These are phyloP conservation scores for Lordiphosa mommai DNA, from an alignment of 1,140 invertebrate species.

Conservation along the genomic window DNA sequence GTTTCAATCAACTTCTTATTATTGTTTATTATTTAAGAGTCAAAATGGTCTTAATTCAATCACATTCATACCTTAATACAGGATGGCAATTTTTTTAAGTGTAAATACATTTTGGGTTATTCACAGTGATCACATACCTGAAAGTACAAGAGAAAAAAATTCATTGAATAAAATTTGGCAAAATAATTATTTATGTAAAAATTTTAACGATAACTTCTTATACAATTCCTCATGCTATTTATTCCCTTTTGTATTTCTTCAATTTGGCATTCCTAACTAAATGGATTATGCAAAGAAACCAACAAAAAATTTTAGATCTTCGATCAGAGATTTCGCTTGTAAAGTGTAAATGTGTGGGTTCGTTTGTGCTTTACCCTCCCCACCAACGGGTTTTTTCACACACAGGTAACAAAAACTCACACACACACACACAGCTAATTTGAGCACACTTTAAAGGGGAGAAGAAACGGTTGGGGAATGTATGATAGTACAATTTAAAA, in stretches of 20 bases:
- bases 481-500: neutral
- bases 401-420: neutral
- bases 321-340: neutral
- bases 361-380: slow-evolving; percentile 18
- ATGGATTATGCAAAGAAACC: slow-evolving; percentile 18
- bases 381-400: slow-evolving; percentile 1
- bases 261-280: too few species aligned
- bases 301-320: neutral
- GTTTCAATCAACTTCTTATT: too few species aligned
- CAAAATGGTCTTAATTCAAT: too few species aligned
- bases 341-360: neutral
- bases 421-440: neutral
- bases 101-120: too few species aligned
- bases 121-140: too few species aligned
- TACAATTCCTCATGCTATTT: slow-evolving; percentile 5
- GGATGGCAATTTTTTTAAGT: too few species aligned
- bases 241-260: neutral
- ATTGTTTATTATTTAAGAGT: too few species aligned
- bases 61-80: too few species aligned
- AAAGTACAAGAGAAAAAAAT: too few species aligned
- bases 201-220: too few species aligned
- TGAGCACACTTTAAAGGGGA: neutral
- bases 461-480: neutral
- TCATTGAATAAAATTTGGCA: too few species aligned
- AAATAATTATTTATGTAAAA: too few species aligned